Base-by-base conservation (phyloP, 2,888 invertebrate species). In the Acanthosoma haemorrhoidale region DNA sequence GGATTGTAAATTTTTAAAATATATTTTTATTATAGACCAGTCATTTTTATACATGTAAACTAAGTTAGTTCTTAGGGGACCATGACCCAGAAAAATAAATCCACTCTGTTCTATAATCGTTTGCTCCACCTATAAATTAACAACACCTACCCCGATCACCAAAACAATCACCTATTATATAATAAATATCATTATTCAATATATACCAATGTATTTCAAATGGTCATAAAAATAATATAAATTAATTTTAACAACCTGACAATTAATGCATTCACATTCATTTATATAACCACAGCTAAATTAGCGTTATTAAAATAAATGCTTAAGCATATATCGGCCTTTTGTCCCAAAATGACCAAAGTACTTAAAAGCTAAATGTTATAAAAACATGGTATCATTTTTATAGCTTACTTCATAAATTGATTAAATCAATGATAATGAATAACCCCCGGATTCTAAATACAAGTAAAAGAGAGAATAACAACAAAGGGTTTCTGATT, bases 401-500 rank as follows among this genome's bases (percentile, higher is more conserved):
- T n/a, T n/a, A n/a, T n/a, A 21, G 13, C 13, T 51, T 51, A n/a
- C 25, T 25, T 25, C 25, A n/a, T 25, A n/a, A 13, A 51, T 51
- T 51, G 51, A 43, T 60, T 34, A 60, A 36, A 60, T 34, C 32
- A 18, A 60, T 5, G 29, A 51, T 25, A 21, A 13, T n/a, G n/a
- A n/a, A 60, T 18, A 31, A 34, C 16, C 13, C 38, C 9, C 60
- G 32, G 32, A 60, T 21, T 60, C 15, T 21, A 60, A 60, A 60
- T 60, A 60, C 16, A 60, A 60, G 15, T 34, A 11, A 60, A 60
- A 32, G 36, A 32, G 60, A 60, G 36, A 18, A 60, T 60, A 60
- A 60, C n/a, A 34, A 60, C n/a, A 32, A 13, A 9, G 32, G 13
- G 66, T 39, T 25, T 39, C 15, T 43, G 25, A 43, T 25, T 15